Evolutionary conservation across 2,113 vertebrate genomes (phyloP), one percentile per base, ranked within the genome.

Genomic region (Oriolus oriolus): DNA sequence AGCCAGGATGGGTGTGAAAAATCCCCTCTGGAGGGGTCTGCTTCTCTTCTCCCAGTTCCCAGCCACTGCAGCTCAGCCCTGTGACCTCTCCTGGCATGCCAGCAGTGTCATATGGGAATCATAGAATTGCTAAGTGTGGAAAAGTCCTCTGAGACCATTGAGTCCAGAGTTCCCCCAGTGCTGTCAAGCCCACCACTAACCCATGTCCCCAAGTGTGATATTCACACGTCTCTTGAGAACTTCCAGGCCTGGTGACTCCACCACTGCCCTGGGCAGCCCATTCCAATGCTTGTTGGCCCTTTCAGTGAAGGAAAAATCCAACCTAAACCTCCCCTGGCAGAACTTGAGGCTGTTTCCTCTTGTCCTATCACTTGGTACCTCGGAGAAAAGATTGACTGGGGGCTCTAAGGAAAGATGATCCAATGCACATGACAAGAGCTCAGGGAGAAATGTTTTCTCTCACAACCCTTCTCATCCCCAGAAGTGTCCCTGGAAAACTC

Each of bases 81-180:
- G 16, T 12, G 44, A 8, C 12, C 39, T 88, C 13, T 44, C 7
- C 5, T 44, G 20, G 16, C 19, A 21, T 0, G 2, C 22, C 49
- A 53, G 21, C 30, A 45, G 17, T 19, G 26, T 12, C 33, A 23
- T 7, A 10, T 3, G 42, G 23, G 30, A 60, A 53, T n/a, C 33
- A 45, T 2, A 21, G 53, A 10, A 5, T 60, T 44, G 26, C 3
- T 11, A 8, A 20, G 11, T 4, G 35, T 47, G 53, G 45, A 6
- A 53, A 75, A 60, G 13, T 9, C 39, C 45, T 30, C 33, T 39
- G 41, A 60, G 23, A 53, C 5, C 33, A 30, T 0, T 3, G 10
- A 39, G 8, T 3, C 5, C 13, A 30, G 2, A 0, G 0, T 10
- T 26, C 6, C 11, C 23, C 16, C 28, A 8, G 13, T 3, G 30